phyloP scores from a whole-genome alignment of 2,113 vertebrate species.

The Meleagris gallopavo region DNA sequence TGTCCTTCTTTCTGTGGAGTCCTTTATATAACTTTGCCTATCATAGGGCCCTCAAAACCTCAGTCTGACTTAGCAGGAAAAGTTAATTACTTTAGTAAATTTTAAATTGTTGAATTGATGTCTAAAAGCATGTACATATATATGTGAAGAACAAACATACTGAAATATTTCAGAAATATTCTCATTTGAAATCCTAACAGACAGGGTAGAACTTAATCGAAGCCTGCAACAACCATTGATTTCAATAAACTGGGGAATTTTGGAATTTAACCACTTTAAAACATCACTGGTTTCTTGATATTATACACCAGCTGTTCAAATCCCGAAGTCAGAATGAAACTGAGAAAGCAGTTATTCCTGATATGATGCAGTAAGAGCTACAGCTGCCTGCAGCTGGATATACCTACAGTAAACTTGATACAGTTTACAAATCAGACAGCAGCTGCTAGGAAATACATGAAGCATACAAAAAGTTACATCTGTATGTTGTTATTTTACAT shows the following conservation, averaged over 20 bases:
- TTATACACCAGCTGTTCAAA: background rate
- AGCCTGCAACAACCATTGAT: background rate
- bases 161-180: background rate
- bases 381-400: conserved; percentile 25
- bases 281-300: background rate
- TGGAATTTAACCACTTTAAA: background rate
- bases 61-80: background rate
- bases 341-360: background rate
- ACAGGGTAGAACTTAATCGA: background rate
- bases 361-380: background rate
- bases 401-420: background rate
- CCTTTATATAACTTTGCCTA: background rate
- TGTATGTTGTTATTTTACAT: background rate
- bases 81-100: background rate
- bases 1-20: background rate
- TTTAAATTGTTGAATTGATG: background rate
- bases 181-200: background rate
- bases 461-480: background rate
- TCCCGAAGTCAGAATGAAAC: background rate
- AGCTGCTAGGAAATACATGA: background rate
- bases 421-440: background rate
- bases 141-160: background rate
- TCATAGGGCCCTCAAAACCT: background rate
- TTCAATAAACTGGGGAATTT: background rate
- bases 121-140: background rate